phyloP scores from a whole-genome alignment of 2,113 vertebrate species.

The Thymallus thymallus region DNA sequence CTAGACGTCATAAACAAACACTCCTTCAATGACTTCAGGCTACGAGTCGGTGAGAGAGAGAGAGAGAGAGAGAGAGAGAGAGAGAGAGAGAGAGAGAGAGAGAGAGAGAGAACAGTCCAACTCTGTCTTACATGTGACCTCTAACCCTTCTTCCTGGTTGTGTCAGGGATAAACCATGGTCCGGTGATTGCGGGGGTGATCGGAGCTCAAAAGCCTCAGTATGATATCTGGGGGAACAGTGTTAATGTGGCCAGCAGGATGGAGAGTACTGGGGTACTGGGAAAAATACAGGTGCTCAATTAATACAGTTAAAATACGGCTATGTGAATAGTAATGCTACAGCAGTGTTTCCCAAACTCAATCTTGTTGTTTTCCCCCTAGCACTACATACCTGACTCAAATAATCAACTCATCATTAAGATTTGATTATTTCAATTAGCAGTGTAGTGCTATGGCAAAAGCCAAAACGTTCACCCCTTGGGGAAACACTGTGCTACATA shows the following conservation, averaged over 20 bases:
- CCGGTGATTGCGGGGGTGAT: conserved; percentile 97
- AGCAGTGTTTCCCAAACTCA: no score
- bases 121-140: background rate
- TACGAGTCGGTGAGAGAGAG: conserved; percentile 85
- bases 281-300: conserved; percentile 89
- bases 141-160: conserved; percentile 5
- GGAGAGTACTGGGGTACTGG: conserved; percentile 95
- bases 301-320: no score
- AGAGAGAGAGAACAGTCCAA: background rate
- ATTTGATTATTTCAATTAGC: no score
- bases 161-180: conserved; percentile 91
- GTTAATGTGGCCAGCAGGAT: conserved; percentile 97
- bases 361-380: no score
- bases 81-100: background rate
- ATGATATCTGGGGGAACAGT: conserved; percentile 98
- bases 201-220: conserved; percentile 96
- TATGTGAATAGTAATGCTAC: no score
- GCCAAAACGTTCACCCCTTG: no score
- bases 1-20: conserved; percentile 97
- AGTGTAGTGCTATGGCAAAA: no score
- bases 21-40: conserved; percentile 96
- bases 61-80: background rate
- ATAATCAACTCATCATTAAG: no score
- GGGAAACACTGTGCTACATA: no score
- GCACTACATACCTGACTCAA: no score